Evolutionary conservation across 2,113 vertebrate genomes (phyloP), one percentile per base, ranked within the genome.

Genomic region (Sterrhoptilus dennistouni): DNA sequence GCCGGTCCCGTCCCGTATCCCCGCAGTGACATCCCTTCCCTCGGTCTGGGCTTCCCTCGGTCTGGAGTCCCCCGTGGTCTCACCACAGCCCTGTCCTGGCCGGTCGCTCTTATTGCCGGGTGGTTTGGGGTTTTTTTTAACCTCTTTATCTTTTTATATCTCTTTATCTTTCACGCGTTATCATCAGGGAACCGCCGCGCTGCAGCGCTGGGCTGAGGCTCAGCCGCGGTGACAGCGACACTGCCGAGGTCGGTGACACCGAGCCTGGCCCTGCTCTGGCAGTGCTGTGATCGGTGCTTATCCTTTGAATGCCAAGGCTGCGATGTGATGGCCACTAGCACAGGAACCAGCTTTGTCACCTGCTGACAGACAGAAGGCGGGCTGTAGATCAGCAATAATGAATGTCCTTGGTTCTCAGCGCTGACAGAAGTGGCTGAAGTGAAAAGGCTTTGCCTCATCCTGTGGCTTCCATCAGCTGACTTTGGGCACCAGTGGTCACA

Each of bases 1-100:
- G 60, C 22, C 0, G 4, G 24, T 13, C 29, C 16, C 7, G 2
- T 16, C 40, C 20, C 2, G 13, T 17, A 8, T 63, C 31, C 31
- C 42, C 2, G 21, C 11, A 5, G 0, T 0, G 5, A 14, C 3
- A 1, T 22, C 4, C 2, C 22, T 40, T 27, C 28, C 28, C 38
- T 29, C 11, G 3, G 11, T 21, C 7, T 6, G 31, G 27, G 2
- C 22, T 40, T 27, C 28, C 28, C 38, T 29, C 11, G 3, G 12
- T 21, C 7, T 6, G 31, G 27, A 5, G 1, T 11, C 3, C 31
- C 29, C 35, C 8, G n/a, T n/a, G 8, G 5, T 17, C 42, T 49
- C 60, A n/a, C 28, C 50, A 12, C 27, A 79, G 56, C 42, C 4
- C n/a, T 81, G 33, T 35, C 49, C 12, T 16, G 22, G 10, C 72